Evolutionary conservation across 1,140 invertebrate genomes (phyloP).

Genomic region (Lepidurus couesii): DNA sequence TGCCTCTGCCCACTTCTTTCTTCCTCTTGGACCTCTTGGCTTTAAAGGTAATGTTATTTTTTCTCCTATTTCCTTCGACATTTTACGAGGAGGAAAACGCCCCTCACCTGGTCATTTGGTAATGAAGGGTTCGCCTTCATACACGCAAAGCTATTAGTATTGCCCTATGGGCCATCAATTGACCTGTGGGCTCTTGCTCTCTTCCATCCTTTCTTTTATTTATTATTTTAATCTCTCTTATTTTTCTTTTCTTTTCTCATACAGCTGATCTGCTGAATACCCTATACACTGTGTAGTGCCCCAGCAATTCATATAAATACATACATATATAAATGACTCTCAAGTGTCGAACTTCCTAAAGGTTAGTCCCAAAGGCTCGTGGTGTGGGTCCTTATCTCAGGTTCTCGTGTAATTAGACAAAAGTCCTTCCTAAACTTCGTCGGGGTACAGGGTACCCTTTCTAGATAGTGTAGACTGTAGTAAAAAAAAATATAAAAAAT

Average conservation of each 20-base stretch:
- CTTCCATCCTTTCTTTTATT: neutral
- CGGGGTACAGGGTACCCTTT: too few species aligned
- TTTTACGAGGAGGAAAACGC: conserved; percentile 16
- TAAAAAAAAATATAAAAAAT: too few species aligned
- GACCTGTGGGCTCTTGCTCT: neutral
- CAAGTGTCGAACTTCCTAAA: too few species aligned
- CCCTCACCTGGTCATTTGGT: conserved; percentile 20
- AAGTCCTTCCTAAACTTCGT: too few species aligned
- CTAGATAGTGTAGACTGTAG: too few species aligned
- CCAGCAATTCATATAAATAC: neutral
- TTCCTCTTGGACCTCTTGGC: neutral
- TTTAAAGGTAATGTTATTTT: conserved; percentile 13
- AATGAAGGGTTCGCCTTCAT: conserved; percentile 21
- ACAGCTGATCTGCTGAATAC: neutral
- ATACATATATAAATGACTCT: too few species aligned
- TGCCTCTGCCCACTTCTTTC: neutral
- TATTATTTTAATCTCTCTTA: neutral
- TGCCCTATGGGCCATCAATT: conserved; percentile 18
- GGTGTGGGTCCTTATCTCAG: neutral
- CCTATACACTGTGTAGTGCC: neutral
- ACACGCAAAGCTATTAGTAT: conserved; percentile 15
- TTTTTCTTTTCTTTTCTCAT: neutral
- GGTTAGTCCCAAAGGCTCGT: neutral
- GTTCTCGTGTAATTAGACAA: neutral
- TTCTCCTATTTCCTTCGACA: conserved; percentile 5